phyloP scores from a whole-genome alignment of 2,113 vertebrate species.

The Carettochelys insculpta region DNA sequence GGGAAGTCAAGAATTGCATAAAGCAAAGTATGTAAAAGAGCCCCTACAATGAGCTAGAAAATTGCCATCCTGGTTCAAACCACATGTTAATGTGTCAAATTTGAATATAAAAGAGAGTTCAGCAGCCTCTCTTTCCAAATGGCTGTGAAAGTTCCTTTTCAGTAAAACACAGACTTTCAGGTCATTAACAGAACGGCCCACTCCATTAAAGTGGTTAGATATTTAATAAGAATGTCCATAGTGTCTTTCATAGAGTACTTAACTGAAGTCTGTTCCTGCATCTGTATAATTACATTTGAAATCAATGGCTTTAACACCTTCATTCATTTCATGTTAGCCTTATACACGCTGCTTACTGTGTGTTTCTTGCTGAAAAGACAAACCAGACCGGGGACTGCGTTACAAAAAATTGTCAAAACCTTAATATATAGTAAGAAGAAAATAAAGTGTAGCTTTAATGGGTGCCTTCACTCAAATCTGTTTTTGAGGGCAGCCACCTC shows the following conservation, averaged over 20 bases:
- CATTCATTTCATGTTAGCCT: not conserved
- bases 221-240: not conserved
- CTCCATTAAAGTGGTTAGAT: not conserved
- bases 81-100: too few relatives aligned
- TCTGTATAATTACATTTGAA: not conserved
- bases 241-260: not conserved
- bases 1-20: too few relatives aligned
- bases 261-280: not conserved
- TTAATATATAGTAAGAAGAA: too few relatives aligned
- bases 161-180: too few relatives aligned
- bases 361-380: not conserved
- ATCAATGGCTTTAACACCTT: not conserved
- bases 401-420: not conserved
- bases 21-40: too few relatives aligned
- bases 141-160: too few relatives aligned
- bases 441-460: not conserved
- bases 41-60: too few relatives aligned
- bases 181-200: too few relatives aligned
- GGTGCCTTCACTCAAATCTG: not conserved
- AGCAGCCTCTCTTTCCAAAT: too few relatives aligned
- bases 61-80: too few relatives aligned
- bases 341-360: not conserved
- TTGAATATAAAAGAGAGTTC: too few relatives aligned
- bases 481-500: not conserved
- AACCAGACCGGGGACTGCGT: not conserved